phyloP scores from a whole-genome alignment of 2,888 invertebrate species.

The Cynaeus angustus region DNA sequence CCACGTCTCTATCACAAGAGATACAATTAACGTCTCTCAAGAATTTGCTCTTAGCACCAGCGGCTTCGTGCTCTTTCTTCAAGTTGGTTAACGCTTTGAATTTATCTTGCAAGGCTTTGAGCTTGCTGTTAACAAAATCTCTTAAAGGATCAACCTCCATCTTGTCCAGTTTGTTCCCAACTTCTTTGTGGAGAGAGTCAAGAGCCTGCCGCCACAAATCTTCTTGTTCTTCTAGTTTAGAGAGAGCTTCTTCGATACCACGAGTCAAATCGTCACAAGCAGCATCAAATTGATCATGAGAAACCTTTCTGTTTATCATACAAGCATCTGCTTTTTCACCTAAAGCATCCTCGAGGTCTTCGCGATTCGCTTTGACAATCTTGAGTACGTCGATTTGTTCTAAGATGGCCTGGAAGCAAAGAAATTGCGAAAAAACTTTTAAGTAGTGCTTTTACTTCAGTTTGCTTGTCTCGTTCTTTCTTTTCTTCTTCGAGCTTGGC shows the following conservation, averaged over 20 bases:
- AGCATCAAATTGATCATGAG: slow-evolving; percentile 81
- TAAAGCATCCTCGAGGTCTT: slow-evolving; percentile 81
- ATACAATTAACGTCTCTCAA: slow-evolving; percentile 84
- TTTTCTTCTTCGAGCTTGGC: slow-evolving; percentile 74
- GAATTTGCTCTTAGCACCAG: slow-evolving; percentile 80
- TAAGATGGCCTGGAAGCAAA: slow-evolving; percentile 33
- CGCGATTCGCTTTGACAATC: slow-evolving; percentile 80
- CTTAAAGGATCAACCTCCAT: slow-evolving; percentile 78
- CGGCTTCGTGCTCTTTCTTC: slow-evolving; percentile 80
- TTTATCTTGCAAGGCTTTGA: slow-evolving; percentile 77
- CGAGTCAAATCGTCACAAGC: slow-evolving; percentile 80
- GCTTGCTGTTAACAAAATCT: slow-evolving; percentile 78
- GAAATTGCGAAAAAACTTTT: not conserved
- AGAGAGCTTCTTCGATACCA: slow-evolving; percentile 78
- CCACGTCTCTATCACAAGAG: slow-evolving; percentile 84
- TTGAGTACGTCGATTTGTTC: slow-evolving; percentile 81
- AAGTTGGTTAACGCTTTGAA: slow-evolving; percentile 76
- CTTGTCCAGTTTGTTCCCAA: slow-evolving; percentile 80
- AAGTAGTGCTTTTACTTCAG: slow-evolving; percentile 71
- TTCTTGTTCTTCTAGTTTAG: slow-evolving; percentile 78
- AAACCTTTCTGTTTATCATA: slow-evolving; percentile 82
- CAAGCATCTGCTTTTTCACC: slow-evolving; percentile 84
- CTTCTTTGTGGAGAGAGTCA: slow-evolving; percentile 79
- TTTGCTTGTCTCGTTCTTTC: slow-evolving; percentile 73
- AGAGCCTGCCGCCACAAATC: slow-evolving; percentile 79